Base-by-base conservation (phyloP, 2,113 vertebrate species). In the Indicator indicator region DNA sequence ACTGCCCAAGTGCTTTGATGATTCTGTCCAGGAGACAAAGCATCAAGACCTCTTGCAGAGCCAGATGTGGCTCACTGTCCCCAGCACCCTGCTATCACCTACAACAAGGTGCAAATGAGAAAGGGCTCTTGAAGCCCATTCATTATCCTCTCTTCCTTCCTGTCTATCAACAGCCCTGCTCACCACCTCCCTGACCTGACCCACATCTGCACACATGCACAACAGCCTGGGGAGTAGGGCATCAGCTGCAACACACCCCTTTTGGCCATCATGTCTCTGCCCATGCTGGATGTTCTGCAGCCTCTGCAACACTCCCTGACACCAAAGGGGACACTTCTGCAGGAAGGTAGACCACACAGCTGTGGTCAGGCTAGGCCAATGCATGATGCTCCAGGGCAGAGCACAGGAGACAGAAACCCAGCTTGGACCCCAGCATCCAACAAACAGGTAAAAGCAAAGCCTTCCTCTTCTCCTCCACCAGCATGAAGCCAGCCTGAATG, bases 131-230 rank as follows among this genome's bases (percentile, higher is more conserved):
- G 42, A 48, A 90, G 69, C 40, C 33, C 8, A 3, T 23, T 24
- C 68, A 19, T 2, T 10, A 36, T 26, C 55, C 68, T 54, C 40
- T 73, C 44, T 33, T 60, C 27, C 59, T 73, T 62, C 64, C 60
- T 7, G 56, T 9, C 60, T 79, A 30, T n/a, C 64, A 83, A 16
- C 19, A 77, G 24, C 10, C 23, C 64, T 54, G 28, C 46, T 55
- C 59, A 46, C 5, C 38, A 20, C 19, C 46, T 76, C 52, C 32
- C 17, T 4, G 19, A 65, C 62, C 56, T 27, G 24, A 27, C 21
- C 20, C 23, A 17, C 0, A 0, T 30, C 63, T 2, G 0, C 17
- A 72, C 0, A 1, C 40, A 59, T 13, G 52, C 32, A 28, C 0
- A 0, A 11, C 5, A 12, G 8, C 8, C 60, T 36, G 50, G 23